Evolutionary conservation across 2,888 invertebrate species (phyloP).

Genomic region (Orchesellides sinensis): DNA sequence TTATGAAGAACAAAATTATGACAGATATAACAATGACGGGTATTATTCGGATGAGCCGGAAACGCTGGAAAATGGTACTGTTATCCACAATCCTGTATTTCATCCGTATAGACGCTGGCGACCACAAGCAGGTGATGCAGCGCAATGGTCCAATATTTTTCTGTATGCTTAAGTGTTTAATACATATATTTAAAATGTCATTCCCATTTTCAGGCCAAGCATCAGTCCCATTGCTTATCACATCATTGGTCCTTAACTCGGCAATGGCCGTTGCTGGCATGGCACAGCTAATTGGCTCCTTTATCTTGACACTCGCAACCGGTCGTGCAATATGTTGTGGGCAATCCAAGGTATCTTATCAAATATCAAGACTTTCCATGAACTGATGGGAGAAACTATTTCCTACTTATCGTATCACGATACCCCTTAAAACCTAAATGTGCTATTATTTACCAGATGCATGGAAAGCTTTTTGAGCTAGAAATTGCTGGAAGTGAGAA

Average conservation of each 20-base stretch:
- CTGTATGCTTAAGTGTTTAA: no score
- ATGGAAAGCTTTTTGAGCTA: conserved; percentile 65
- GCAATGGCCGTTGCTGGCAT: conserved; percentile 41
- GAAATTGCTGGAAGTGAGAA: conserved; percentile 62
- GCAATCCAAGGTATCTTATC: conserved; percentile 54
- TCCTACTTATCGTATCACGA: no score
- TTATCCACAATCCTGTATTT: not conserved
- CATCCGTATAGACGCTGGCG: not conserved
- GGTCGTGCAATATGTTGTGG: conserved; percentile 68
- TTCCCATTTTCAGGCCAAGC: not conserved
- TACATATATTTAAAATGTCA: no score
- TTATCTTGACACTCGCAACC: conserved; percentile 64
- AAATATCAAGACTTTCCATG: not conserved
- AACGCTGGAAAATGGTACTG: not conserved
- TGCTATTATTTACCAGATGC: conserved; percentile 35
- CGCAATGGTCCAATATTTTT: no score
- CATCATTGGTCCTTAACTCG: conserved; percentile 32
- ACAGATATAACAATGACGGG: conserved; percentile 11
- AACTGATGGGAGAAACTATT: no score
- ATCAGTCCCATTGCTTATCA: conserved; percentile 16
- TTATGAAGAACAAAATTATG: conserved; percentile 4
- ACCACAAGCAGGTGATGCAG: no score
- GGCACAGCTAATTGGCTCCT: conserved; percentile 55
- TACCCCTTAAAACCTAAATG: no score
- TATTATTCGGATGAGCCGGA: not conserved